Conservation (phyloP, 1,140 invertebrate genomes). For the Cherax quadricarinatus region DNA sequence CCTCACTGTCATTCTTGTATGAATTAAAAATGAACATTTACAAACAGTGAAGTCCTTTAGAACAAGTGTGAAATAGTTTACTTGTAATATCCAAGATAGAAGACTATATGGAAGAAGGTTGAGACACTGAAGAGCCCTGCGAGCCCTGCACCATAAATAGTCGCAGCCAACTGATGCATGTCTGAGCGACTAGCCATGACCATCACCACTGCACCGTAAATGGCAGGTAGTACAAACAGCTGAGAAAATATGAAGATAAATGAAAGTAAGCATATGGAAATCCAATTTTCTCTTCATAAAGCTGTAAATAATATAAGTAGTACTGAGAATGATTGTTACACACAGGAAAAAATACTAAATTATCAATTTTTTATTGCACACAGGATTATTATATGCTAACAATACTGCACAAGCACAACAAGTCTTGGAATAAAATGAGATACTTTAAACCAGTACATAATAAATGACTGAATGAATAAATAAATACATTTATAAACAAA, state of each 20-base stretch:
- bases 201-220: conserved; percentile 85
- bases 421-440: too few relatives aligned
- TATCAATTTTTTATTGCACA: too few relatives aligned
- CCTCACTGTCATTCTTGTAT: too few relatives aligned
- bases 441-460: too few relatives aligned
- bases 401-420: too few relatives aligned
- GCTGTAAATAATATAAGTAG: too few relatives aligned
- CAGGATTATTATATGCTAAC: too few relatives aligned
- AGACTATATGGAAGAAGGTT: conserved; percentile 93
- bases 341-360: too few relatives aligned
- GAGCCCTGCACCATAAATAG: conserved; percentile 90
- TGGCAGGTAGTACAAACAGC: conserved; percentile 89
- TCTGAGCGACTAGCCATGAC: conserved; percentile 84
- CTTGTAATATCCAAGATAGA: conserved; percentile 80
- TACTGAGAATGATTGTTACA: too few relatives aligned
- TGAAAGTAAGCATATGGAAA: not conserved
- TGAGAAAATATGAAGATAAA: conserved; percentile 73
- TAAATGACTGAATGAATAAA: too few relatives aligned
- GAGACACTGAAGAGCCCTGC: conserved; percentile 92
- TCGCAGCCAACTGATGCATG: conserved; percentile 86
- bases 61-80: conserved; percentile 65
- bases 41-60: not conserved
- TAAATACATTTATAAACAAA: too few relatives aligned
- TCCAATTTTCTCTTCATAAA: too few relatives aligned
- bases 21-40: not conserved